A percentile compares a stretch with the other conserved stretches of the same genome.
Evolutionary conservation across 2,113 vertebrate species (phyloP).

Genomic region (Balaenoptera acutorostrata): DNA sequence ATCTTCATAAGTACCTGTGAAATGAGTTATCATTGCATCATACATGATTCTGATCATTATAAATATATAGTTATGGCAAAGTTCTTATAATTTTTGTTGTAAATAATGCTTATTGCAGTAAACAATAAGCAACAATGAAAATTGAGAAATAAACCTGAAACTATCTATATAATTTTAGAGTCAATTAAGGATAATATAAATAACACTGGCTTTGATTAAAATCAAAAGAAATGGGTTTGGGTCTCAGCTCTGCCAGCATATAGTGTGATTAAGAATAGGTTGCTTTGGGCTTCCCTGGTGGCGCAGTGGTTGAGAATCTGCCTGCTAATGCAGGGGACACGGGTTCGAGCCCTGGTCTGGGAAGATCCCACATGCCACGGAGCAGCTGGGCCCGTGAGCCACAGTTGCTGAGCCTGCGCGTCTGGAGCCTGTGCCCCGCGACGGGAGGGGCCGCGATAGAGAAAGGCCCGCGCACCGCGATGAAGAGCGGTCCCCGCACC

Average conservation of each 20-base stretch:
- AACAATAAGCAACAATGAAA: neutral
- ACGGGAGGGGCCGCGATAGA: too few species aligned
- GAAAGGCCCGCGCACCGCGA: too few species aligned
- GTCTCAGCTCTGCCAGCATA: neutral
- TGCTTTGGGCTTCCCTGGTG: too few species aligned
- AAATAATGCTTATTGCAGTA: neutral
- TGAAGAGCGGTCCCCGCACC: too few species aligned
- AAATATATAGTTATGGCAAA: neutral
- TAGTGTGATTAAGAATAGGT: neutral
- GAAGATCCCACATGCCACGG: too few species aligned
- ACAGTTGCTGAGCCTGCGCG: too few species aligned
- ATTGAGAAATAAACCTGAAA: neutral
- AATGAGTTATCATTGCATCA: constrained; percentile 7
- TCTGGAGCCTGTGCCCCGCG: too few species aligned
- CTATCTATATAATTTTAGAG: neutral
- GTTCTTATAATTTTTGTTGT: neutral
- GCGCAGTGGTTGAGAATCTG: too few species aligned
- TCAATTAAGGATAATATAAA: neutral
- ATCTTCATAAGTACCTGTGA: neutral
- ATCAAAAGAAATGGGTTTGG: neutral
- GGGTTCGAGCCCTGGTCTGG: too few species aligned
- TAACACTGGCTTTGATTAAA: neutral
- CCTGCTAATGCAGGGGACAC: too few species aligned
- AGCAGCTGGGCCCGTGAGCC: too few species aligned
- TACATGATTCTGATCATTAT: neutral